These are phyloP conservation scores for Camponotus floridanus DNA, from an alignment of 1,140 invertebrate genomes.

Conservation along the genomic window DNA sequence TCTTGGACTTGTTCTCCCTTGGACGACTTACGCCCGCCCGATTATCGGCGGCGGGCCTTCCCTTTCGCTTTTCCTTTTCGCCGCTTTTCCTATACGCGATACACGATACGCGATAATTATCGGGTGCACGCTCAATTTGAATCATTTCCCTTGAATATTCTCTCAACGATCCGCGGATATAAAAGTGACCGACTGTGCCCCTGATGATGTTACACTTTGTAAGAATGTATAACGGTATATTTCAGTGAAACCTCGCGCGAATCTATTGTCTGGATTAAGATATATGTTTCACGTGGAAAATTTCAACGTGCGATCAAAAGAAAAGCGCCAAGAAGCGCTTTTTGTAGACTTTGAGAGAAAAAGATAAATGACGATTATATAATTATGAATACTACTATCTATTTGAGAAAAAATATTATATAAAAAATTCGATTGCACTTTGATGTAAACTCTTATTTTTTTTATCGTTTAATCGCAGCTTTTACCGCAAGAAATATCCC, in stretches of 20 bases:
- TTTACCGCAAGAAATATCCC: no score
- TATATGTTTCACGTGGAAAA: slow-evolving; percentile 8
- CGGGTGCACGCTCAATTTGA: slow-evolving; percentile 12
- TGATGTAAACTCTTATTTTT: background rate
- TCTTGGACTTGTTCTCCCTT: slow-evolving; percentile 18
- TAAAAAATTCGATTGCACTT: background rate
- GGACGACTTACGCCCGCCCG: background rate
- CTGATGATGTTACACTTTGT: background rate
- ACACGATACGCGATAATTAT: slow-evolving; percentile 42
- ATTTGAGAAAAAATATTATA: background rate
- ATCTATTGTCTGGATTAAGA: background rate
- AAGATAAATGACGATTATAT: no score
- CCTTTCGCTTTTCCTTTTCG: slow-evolving; percentile 47
- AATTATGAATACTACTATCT: background rate
- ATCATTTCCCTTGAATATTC: background rate
- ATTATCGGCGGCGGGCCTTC: background rate
- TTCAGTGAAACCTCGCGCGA: slow-evolving; percentile 14
- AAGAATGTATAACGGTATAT: background rate
- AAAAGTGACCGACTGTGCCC: slow-evolving; percentile 25
- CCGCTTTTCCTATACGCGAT: no score
- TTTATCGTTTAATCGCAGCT: background rate
- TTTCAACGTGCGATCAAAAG: slow-evolving; percentile 14
- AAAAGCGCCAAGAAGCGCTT: background rate
- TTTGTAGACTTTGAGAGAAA: background rate
- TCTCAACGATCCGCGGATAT: slow-evolving; percentile 1